Base-by-base conservation (phyloP, 2,888 invertebrate species). In the Diogma glabrata region DNA sequence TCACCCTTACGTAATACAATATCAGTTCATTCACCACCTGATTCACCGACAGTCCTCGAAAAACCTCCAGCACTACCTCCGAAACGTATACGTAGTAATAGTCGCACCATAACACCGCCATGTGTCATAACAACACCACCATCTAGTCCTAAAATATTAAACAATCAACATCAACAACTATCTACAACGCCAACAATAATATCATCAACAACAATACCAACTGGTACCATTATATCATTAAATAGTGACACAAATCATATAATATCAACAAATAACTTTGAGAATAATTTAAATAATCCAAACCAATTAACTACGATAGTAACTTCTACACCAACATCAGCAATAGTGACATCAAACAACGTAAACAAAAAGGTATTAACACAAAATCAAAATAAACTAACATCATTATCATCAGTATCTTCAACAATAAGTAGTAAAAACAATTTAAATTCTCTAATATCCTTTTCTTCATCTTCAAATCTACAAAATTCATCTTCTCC, bases 51-150 rank as follows among this genome's bases (percentile, higher is more conserved):
- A 22, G 57, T 50, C 14, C 55, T 51, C 46, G 66, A 72, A 63
- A 67, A 70, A 56, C 79, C 79, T 40, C 79, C 79, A 22, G 79
- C 79, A 48, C 65, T 79, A 61, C 79, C 79, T 52, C 79, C 79
- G 55, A 70, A 72, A 60, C 69, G 71, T 63, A 76, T 65, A 64
- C 76, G 64, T 64, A 73, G 66, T 61, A 71, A 58, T 66, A 74
- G 63, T 66, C 61, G 62, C 52, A 76, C 69, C 58, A 43, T 43
- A n/a, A 63, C 63, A 28, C 64, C 65, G 50, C 64, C 64, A 50
- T 24, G 46, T 46, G 66, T 70, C 56, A 70, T 76, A 67, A 56
- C 69, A 67, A 62, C 77, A 65, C 59, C 72, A 63, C 70, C 73
- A 45, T 65, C 69, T 47, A 70, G 69, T 63, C 70, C 70, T 0